Evolutionary conservation across 2,888 invertebrate species (phyloP), one percentile per base, ranked within the genome.

Genomic region (Xanthorhoe designata): DNA sequence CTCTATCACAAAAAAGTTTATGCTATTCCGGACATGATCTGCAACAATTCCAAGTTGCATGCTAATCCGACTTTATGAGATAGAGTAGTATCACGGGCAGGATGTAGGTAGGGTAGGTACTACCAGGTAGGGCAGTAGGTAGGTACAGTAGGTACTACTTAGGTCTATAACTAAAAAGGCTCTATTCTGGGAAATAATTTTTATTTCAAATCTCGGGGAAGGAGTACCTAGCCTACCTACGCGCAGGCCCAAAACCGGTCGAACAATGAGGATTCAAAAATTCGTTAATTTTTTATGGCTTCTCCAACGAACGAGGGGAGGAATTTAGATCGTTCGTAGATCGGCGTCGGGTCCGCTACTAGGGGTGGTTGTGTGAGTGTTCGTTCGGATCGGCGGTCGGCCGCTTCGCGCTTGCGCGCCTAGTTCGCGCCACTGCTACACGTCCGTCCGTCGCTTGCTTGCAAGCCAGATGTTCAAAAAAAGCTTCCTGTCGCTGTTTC

Each of bases 401-500:
- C 84, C 85, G 89, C 87, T 87, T 89, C 90, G 92, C 93, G 93
- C 92, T 85, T 92, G 92, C 93, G 93, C 89, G 86, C 90, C 88
- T 90, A 90, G 93, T 94, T 94, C 94, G 94, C 94, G 92, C 94
- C 94, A 93, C 92, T 90, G 91, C 91, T 90, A 91, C 90, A 57
- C 24, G 1, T 3, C 24, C 61, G 56, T 65, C 51, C 38, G 58
- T 19, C 62, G 57, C 54, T 91, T 87, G 91, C 90, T 89, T 88
- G 89, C 88, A 88, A 89, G 92, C 91, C 94, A 94, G 94, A 94
- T 94, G 93, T 94, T 92, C 92, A 91, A 91, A 91, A 92, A 91
- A 92, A 92, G 92, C 92, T 92, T 93, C 89, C 88, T 90, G 57
- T 90, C 90, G 92, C 80, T 85, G 90, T 89, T 88, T 75, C 84